phyloP scores from a whole-genome alignment of 1,140 invertebrate species.

The Brachionus calyciflorus region DNA sequence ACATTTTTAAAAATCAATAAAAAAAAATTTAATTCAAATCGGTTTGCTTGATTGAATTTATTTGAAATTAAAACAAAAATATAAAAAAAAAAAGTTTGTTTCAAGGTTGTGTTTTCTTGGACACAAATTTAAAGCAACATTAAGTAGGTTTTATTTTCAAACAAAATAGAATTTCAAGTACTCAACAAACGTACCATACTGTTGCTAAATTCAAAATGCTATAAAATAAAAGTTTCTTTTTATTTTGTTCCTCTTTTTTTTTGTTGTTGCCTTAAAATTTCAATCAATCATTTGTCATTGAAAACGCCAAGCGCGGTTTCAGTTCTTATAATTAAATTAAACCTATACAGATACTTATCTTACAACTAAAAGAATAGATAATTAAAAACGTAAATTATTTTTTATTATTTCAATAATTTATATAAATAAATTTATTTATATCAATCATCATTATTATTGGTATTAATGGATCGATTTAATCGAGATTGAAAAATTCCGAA shows the following conservation, averaged over 20 bases:
- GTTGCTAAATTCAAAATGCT: too few relatives aligned
- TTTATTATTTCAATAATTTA: neutral
- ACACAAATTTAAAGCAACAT: too few relatives aligned
- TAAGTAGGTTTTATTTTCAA: too few relatives aligned
- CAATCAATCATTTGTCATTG: constrained; percentile 40
- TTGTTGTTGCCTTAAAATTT: neutral
- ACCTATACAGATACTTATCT: constrained; percentile 15
- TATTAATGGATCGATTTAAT: constrained; percentile 27
- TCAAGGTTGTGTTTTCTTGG: too few relatives aligned
- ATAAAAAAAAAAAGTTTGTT: too few relatives aligned
- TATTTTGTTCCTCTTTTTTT: too few relatives aligned
- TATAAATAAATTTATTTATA: constrained; percentile 2
- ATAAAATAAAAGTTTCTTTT: too few relatives aligned
- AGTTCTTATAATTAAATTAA: constrained; percentile 29
- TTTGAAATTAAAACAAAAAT: too few relatives aligned
- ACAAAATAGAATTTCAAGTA: neutral
- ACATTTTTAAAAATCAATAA: constrained; percentile 43
- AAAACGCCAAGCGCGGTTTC: neutral
- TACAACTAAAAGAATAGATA: constrained; percentile 5
- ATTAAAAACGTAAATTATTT: constrained; percentile 40
- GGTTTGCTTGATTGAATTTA: neutral
- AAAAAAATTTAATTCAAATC: constrained; percentile 11
- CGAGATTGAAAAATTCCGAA: constrained; percentile 33
- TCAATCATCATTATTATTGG: constrained; percentile 29
- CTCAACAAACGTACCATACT: too few relatives aligned